Conservation (phyloP, 2,797 vertebrate species). For the Myoxocephalus aenaeus region DNA sequence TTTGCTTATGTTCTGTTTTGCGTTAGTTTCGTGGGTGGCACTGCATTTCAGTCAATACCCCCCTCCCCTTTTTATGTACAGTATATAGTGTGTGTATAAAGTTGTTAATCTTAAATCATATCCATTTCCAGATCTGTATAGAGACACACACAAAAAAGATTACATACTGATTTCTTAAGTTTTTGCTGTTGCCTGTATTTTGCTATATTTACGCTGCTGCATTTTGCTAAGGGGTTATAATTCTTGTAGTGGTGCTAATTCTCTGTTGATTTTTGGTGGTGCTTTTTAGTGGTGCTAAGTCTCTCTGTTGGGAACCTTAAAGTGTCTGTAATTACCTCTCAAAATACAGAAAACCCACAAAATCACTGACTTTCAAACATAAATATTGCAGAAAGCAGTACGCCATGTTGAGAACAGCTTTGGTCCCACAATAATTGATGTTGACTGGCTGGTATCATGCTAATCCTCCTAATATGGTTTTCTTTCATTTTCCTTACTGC, state of each 20-base stretch:
- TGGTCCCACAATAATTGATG: conserved; percentile 24
- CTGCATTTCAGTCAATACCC: conserved; percentile 41
- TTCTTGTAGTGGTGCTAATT: conserved; percentile 54
- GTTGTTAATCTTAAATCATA: conserved; percentile 14
- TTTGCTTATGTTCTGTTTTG: conserved; percentile 42
- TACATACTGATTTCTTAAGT: conserved; percentile 5
- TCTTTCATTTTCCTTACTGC: conserved; percentile 24
- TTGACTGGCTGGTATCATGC: conserved; percentile 2
- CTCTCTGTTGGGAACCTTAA: conserved; percentile 41
- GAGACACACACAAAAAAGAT: neutral
- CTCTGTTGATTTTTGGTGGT: conserved; percentile 59
- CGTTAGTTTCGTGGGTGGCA: conserved; percentile 30
- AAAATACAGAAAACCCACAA: conserved; percentile 12
- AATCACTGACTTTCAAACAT: conserved; percentile 35
- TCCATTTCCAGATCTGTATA: conserved; percentile 9
- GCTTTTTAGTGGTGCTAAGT: no score
- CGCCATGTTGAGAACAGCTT: conserved; percentile 23
- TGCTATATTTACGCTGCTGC: conserved; percentile 38
- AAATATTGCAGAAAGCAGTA: conserved; percentile 27
- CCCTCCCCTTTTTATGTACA: neutral
- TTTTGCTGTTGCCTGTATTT: conserved; percentile 34
- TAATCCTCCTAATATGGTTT: conserved; percentile 5
- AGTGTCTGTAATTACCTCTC: conserved; percentile 52
- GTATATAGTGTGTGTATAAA: neutral
- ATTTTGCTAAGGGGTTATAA: conserved; percentile 32